Evolutionary conservation across 1,140 invertebrate species (phyloP).

Genomic region (Pachyrhynchus sulphureomaculatus): DNA sequence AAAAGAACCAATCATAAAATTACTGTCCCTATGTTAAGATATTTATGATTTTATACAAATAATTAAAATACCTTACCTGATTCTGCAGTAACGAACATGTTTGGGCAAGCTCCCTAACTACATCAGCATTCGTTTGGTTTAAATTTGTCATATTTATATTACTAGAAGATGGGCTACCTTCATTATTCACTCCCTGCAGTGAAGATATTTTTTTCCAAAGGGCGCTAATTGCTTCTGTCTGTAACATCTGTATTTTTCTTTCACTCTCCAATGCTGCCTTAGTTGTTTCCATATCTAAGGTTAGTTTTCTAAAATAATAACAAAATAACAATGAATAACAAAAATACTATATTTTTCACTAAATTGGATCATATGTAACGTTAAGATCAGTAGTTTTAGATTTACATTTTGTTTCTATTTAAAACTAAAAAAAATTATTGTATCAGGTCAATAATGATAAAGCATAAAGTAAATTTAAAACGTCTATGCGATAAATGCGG

Average conservation of each 20-base stretch:
- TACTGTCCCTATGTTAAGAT: too few species aligned
- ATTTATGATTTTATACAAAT: too few species aligned
- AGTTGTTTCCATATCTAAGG: slow-evolving; percentile 77
- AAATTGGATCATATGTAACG: too few species aligned
- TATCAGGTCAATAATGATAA: too few species aligned
- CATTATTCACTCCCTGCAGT: slow-evolving; percentile 54
- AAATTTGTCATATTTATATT: slow-evolving; percentile 38
- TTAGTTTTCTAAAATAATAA: slow-evolving; percentile 70
- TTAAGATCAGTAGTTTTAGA: too few species aligned
- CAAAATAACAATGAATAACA: too few species aligned
- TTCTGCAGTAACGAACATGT: slow-evolving; percentile 55
- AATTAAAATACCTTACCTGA: slow-evolving; percentile 44
- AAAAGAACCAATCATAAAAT: too few species aligned
- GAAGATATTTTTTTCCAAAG: slow-evolving; percentile 86
- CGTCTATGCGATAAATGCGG: too few species aligned
- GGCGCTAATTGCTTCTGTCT: slow-evolving; percentile 87
- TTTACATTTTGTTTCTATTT: too few species aligned
- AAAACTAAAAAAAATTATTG: too few species aligned
- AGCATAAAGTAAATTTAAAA: too few species aligned
- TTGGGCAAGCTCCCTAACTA: slow-evolving; percentile 55
- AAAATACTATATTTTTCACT: too few species aligned
- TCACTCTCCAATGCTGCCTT: slow-evolving; percentile 82
- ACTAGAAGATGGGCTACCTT: slow-evolving; percentile 7
- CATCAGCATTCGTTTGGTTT: slow-evolving; percentile 38
- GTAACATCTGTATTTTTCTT: slow-evolving; percentile 79